Percentiles rank a stretch among this genome's conserved stretches.
These are phyloP conservation scores for Aphaenogaster rudis DNA, from an alignment of 1,140 invertebrate species.

Conservation along the genomic window DNA sequence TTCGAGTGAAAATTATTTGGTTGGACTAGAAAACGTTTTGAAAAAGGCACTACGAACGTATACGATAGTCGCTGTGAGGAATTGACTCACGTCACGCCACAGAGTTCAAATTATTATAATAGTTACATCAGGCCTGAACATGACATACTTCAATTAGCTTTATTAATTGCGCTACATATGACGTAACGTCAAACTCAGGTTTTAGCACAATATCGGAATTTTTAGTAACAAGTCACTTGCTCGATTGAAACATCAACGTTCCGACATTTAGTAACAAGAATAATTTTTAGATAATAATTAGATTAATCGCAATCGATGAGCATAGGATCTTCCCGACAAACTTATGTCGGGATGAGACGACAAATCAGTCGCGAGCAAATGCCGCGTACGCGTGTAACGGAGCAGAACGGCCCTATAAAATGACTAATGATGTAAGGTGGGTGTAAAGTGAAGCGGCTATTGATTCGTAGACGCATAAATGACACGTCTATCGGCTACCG, in stretches of 20 bases:
- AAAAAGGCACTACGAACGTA: conserved; percentile 52
- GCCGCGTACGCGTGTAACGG: conserved; percentile 51
- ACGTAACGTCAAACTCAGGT: background rate
- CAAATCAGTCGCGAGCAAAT: conserved; percentile 61
- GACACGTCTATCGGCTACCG: conserved; percentile 86
- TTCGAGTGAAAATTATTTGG: background rate
- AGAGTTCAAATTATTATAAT: conserved; percentile 79
- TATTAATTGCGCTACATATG: conserved; percentile 64
- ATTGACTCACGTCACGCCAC: conserved; percentile 81
- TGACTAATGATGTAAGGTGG: conserved; percentile 84
- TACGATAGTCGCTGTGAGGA: conserved; percentile 81
- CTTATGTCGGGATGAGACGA: conserved; percentile 56
- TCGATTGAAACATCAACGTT: background rate
- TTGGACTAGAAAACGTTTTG: conserved; percentile 5
- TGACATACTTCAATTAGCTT: conserved; percentile 54
- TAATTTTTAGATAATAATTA: conserved; percentile 8
- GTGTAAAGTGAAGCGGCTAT: conserved; percentile 83
- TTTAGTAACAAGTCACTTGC: background rate
- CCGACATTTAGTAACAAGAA: background rate
- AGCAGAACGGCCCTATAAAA: conserved; percentile 79
- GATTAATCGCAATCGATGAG: conserved; percentile 30
- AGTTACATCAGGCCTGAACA: conserved; percentile 44
- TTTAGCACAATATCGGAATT: background rate
- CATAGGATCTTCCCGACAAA: background rate
- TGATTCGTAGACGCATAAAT: conserved; percentile 85